Evolutionary conservation across 1,140 invertebrate species (phyloP).

Genomic region (Anagrus nilaparvatae): DNA sequence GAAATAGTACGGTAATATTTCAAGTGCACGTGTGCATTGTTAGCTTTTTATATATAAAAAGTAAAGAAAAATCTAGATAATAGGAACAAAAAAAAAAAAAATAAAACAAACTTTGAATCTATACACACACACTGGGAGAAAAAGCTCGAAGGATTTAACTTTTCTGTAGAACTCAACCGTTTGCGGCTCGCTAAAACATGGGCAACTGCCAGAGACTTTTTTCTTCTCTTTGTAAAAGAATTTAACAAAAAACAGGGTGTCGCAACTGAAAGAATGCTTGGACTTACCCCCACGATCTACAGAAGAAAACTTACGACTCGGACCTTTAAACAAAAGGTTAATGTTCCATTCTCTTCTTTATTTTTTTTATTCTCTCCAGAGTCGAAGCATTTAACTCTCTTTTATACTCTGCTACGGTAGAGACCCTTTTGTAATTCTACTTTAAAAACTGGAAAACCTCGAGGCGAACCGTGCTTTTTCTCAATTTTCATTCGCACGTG

Average conservation of each 20-base stretch:
- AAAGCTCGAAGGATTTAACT: constrained; percentile 26
- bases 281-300: constrained; percentile 3
- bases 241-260: constrained; percentile 37
- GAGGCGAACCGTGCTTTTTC: too few relatives aligned
- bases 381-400: constrained; percentile 29
- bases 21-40: too few relatives aligned
- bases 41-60: too few relatives aligned
- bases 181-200: too few relatives aligned
- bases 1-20: too few relatives aligned
- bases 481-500: too few relatives aligned
- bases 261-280: constrained; percentile 21
- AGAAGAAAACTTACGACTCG: constrained; percentile 33
- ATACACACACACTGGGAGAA: constrained; percentile 7
- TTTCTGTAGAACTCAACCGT: constrained; percentile 9
- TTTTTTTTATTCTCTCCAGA: constrained; percentile 22
- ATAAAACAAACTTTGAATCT: too few relatives aligned
- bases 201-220: not conserved
- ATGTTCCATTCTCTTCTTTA: constrained; percentile 25
- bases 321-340: constrained; percentile 36
- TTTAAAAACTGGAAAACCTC: too few relatives aligned
- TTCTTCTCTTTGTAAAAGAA: constrained; percentile 11
- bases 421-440: too few relatives aligned
- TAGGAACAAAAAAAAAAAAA: too few relatives aligned
- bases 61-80: too few relatives aligned
- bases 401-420: constrained; percentile 11